Conservation (phyloP, 1,140 invertebrate species). For the Oppia nitens region DNA sequence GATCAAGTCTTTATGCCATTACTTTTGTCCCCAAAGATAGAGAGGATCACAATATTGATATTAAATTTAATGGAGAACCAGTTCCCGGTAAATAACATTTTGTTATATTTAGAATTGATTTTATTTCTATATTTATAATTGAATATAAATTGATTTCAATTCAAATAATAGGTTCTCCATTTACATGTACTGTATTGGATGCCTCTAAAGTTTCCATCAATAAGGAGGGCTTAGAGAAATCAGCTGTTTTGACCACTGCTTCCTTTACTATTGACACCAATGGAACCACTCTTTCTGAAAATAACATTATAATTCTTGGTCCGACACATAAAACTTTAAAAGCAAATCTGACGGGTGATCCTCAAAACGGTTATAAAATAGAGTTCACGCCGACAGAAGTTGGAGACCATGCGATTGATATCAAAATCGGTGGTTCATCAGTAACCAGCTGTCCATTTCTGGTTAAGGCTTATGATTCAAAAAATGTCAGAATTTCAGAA, state of each 20-base stretch:
- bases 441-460: slow-evolving; percentile 81
- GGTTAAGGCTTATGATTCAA: slow-evolving; percentile 85
- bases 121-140: slow-evolving; percentile 16
- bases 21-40: slow-evolving; percentile 84
- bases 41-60: slow-evolving; percentile 70
- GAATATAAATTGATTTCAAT: slow-evolving; percentile 15
- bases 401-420: slow-evolving; percentile 83
- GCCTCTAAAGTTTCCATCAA: slow-evolving; percentile 12
- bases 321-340: slow-evolving; percentile 21
- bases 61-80: slow-evolving; percentile 87
- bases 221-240: slow-evolving; percentile 16
- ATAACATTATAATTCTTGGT: slow-evolving; percentile 6
- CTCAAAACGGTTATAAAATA: slow-evolving; percentile 35
- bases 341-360: slow-evolving; percentile 19
- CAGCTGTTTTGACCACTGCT: slow-evolving; percentile 11
- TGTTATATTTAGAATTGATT: slow-evolving; percentile 9
- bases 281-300: slow-evolving; percentile 7
- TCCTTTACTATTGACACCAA: slow-evolving; percentile 15
- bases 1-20: slow-evolving; percentile 88
- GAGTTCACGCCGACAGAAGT: slow-evolving; percentile 74
- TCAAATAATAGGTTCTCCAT: slow-evolving; percentile 15
- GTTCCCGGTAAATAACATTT: slow-evolving; percentile 50
- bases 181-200: slow-evolving; percentile 15
- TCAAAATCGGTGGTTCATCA: slow-evolving; percentile 56
- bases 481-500: slow-evolving; percentile 73